Percentiles rank a stretch among this genome's conserved stretches.
Evolutionary conservation across 2,113 vertebrate genomes (phyloP).

Genomic region (Semicossyphus pulcher): DNA sequence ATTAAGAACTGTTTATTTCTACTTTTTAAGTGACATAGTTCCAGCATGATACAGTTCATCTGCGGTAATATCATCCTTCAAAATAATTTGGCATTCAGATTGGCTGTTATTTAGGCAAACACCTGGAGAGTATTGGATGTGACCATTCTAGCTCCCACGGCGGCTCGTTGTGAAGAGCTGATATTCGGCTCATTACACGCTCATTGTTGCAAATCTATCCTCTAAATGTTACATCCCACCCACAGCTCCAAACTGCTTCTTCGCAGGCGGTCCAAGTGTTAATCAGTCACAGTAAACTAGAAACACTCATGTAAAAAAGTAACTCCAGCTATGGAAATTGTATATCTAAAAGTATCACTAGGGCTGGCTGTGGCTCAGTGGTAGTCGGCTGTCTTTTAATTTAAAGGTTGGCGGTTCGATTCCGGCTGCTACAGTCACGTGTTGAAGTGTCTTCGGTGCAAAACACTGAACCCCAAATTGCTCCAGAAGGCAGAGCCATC

Average conservation of each 20-base stretch:
- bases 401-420: too few species aligned
- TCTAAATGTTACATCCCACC: background rate
- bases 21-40: background rate
- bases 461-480: too few species aligned
- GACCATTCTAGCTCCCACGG: background rate
- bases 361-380: too few species aligned
- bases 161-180: background rate
- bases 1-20: conserved; percentile 10
- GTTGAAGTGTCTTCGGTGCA: too few species aligned
- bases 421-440: too few species aligned
- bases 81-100: conserved; percentile 4
- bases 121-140: background rate
- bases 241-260: background rate
- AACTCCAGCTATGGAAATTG: background rate
- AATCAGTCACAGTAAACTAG: too few species aligned
- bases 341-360: background rate
- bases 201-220: background rate
- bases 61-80: background rate
- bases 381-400: too few species aligned
- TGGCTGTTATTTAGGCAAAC: background rate
- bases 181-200: background rate
- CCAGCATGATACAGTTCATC: background rate
- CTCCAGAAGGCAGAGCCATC: too few species aligned
- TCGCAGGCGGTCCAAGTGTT: background rate
- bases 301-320: too few species aligned